Percentiles rank a stretch among this genome's conserved stretches.
phyloP scores from a whole-genome alignment of 2,113 vertebrate species.

The Megaleporinus macrocephalus region DNA sequence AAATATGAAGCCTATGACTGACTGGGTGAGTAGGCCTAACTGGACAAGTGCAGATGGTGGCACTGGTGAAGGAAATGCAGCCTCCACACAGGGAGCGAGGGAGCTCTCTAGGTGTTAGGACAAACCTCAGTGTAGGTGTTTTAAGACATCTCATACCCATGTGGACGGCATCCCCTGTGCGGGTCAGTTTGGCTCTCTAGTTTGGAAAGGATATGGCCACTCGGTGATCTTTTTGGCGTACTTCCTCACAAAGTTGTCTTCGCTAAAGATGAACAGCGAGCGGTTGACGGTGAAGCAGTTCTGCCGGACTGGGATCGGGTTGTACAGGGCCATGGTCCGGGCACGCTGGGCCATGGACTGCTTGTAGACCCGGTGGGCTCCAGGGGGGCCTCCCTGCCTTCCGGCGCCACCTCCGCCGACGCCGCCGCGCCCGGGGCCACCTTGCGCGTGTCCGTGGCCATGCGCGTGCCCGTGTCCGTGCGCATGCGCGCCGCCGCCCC shows the following conservation, averaged over 20 bases:
- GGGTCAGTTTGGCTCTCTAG: background rate
- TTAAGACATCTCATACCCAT: slow-evolving; percentile 12
- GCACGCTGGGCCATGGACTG: slow-evolving; percentile 98
- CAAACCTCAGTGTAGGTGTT: slow-evolving; percentile 21
- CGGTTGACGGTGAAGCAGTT: slow-evolving; percentile 98
- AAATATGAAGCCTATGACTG: too few species aligned
- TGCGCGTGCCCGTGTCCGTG: slow-evolving; percentile 63
- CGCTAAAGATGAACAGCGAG: slow-evolving; percentile 98
- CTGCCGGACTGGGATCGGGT: slow-evolving; percentile 97
- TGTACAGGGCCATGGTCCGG: slow-evolving; percentile 98
- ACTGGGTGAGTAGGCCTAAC: background rate
- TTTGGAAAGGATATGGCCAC: slow-evolving; percentile 96
- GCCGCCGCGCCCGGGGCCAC: slow-evolving; percentile 82
- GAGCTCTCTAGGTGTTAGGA: background rate
- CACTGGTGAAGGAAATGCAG: background rate
- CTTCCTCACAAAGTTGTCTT: slow-evolving; percentile 99
- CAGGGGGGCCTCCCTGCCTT: slow-evolving; percentile 83
- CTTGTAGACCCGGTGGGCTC: slow-evolving; percentile 91
- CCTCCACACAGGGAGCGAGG: background rate
- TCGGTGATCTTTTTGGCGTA: slow-evolving; percentile 99
- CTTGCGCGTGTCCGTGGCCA: slow-evolving; percentile 76
- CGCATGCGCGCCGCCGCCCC: slow-evolving; percentile 80
- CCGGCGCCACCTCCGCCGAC: slow-evolving; percentile 47
- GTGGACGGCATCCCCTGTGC: background rate
- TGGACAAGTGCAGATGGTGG: background rate